Conservation (phyloP, 2,888 invertebrate genomes). For the Liodrosophila aerea region DNA sequence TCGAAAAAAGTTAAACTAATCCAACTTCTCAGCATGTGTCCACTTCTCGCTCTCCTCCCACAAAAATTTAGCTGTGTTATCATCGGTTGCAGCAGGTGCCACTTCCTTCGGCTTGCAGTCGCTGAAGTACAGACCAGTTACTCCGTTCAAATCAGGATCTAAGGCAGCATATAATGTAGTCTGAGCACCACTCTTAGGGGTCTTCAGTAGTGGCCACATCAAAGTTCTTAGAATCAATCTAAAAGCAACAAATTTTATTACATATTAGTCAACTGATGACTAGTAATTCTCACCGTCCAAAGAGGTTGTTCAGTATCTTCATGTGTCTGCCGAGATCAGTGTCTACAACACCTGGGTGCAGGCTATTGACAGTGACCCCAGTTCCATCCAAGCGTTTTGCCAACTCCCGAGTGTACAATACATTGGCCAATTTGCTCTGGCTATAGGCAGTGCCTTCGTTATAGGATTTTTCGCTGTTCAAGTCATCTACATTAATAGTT, state of each 20-base stretch:
- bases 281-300: too few species aligned
- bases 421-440: constrained; percentile 90
- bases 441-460: constrained; percentile 85
- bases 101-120: constrained; percentile 4
- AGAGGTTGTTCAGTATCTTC: too few species aligned
- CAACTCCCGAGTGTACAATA: constrained; percentile 88
- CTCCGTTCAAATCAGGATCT: not conserved
- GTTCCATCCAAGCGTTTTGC: constrained; percentile 11
- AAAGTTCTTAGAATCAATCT: too few species aligned
- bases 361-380: constrained; percentile 1
- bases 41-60: constrained; percentile 8
- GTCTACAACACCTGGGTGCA: constrained; percentile 7
- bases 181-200: constrained; percentile 5
- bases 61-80: not conserved
- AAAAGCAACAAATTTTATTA: too few species aligned
- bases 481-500: constrained; percentile 84
- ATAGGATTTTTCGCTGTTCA: constrained; percentile 87
- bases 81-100: constrained; percentile 1
- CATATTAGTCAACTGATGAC: too few species aligned
- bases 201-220: not conserved
- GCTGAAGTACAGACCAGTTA: constrained; percentile 1
- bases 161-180: constrained; percentile 2
- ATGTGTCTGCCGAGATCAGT: not conserved
- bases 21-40: not conserved
- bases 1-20: too few species aligned